Conservation (phyloP, 1,140 invertebrate species). For the Caerostris darwini region DNA sequence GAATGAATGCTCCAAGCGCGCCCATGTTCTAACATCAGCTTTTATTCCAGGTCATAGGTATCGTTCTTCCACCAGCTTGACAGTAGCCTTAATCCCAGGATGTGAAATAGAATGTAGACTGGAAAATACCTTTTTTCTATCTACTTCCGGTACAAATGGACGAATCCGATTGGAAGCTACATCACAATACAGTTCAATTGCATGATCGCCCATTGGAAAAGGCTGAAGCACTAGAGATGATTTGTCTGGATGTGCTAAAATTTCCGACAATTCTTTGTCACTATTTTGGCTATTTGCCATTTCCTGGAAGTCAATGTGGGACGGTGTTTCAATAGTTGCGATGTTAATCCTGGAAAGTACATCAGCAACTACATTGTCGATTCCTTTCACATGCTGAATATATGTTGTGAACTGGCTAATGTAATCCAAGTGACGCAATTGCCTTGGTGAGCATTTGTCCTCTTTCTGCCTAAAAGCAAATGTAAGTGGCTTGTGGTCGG, state of each 20-base stretch:
- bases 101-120: too few species aligned
- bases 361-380: constrained; percentile 80
- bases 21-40: too few species aligned
- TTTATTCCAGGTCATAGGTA: too few species aligned
- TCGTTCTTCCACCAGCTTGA: too few species aligned
- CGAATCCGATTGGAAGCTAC: too few species aligned
- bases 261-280: background rate
- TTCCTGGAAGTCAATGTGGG: background rate
- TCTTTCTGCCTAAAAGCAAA: constrained; percentile 78
- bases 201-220: too few species aligned
- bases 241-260: background rate
- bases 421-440: constrained; percentile 81
- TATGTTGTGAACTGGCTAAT: constrained; percentile 81
- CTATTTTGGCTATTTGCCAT: background rate
- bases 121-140: too few species aligned
- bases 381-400: constrained; percentile 81
- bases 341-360: background rate
- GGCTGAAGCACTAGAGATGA: background rate
- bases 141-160: too few species aligned
- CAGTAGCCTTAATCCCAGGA: too few species aligned
- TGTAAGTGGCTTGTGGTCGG: constrained; percentile 80
- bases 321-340: background rate
- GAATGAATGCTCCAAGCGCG: too few species aligned
- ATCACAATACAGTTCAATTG: too few species aligned
- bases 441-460: constrained; percentile 77